These are phyloP conservation scores for Xenus cinereus DNA, from an alignment of 2,113 vertebrate genomes.

Conservation along the genomic window DNA sequence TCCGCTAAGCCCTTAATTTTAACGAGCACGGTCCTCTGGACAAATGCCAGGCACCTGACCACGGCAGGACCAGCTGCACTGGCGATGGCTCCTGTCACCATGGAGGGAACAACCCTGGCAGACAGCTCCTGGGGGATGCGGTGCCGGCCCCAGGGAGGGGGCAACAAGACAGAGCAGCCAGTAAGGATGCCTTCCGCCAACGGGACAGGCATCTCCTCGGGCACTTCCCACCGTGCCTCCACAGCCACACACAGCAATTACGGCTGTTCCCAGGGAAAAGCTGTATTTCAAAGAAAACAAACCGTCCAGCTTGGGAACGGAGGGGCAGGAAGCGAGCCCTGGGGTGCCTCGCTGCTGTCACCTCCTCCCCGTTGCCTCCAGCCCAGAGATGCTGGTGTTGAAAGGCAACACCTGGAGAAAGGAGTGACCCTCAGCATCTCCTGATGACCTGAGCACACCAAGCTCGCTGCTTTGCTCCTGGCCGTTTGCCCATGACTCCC, in stretches of 20 bases:
- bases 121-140: not conserved
- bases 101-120: not conserved
- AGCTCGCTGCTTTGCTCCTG: not conserved
- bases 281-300: not conserved
- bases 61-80: not conserved
- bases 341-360: not conserved
- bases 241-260: not conserved
- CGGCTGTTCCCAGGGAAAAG: not conserved
- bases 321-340: not conserved
- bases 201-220: not conserved
- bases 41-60: not conserved
- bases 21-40: slow-evolving; percentile 1
- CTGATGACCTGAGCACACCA: accelerated
- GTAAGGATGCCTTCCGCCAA: not conserved
- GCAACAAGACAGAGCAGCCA: not conserved
- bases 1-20: slow-evolving; percentile 19
- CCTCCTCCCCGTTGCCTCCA: not conserved
- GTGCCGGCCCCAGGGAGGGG: not conserved
- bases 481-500: not conserved
- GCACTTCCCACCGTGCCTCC: not conserved
- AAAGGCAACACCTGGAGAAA: not conserved
- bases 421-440: not conserved
- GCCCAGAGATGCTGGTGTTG: not conserved
- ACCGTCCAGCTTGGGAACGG: not conserved
- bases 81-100: accelerated